These are phyloP conservation scores for Oscheius onirici DNA, from an alignment of 2,888 invertebrate genomes.

Conservation along the genomic window DNA sequence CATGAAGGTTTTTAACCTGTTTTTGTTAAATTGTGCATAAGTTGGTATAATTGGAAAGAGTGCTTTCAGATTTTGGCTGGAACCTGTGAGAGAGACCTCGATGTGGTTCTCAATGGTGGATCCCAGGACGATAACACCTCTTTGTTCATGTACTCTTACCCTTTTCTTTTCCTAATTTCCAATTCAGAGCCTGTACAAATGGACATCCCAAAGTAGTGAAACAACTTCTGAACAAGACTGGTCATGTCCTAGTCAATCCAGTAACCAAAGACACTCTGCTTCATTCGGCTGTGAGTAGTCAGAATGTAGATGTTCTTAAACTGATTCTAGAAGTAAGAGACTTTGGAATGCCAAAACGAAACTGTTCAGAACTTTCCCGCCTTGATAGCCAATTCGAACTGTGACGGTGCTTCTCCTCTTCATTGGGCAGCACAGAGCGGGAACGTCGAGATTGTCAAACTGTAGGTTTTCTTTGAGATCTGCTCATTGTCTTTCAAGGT, in stretches of 20 bases:
- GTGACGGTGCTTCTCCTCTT: constrained; percentile 61
- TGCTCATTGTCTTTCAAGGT: constrained; percentile 16
- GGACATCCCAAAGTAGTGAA: constrained; percentile 84
- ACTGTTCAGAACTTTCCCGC: constrained; percentile 52
- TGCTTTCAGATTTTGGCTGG: constrained; percentile 14
- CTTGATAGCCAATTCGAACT: constrained; percentile 53
- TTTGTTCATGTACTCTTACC: constrained; percentile 82
- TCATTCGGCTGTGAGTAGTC: constrained; percentile 88
- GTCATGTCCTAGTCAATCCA: constrained; percentile 88
- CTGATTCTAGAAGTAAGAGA: constrained; percentile 78
- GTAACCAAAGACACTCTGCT: constrained; percentile 91
- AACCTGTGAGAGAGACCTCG: constrained; percentile 20
- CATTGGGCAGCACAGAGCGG: constrained; percentile 68
- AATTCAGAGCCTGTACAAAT: constrained; percentile 83
- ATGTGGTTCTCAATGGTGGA: constrained; percentile 82
- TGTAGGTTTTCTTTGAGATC: constrained; percentile 52
- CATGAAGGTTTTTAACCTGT: background rate
- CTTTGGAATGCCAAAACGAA: background rate
- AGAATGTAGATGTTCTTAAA: constrained; percentile 82
- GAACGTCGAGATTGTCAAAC: constrained; percentile 54
- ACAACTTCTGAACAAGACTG: constrained; percentile 79
- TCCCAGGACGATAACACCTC: constrained; percentile 88
- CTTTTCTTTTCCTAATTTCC: background rate
- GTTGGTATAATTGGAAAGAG: background rate
- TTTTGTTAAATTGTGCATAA: background rate